Conservation (phyloP, 1,140 invertebrate species). For the Drosophila orena region DNA sequence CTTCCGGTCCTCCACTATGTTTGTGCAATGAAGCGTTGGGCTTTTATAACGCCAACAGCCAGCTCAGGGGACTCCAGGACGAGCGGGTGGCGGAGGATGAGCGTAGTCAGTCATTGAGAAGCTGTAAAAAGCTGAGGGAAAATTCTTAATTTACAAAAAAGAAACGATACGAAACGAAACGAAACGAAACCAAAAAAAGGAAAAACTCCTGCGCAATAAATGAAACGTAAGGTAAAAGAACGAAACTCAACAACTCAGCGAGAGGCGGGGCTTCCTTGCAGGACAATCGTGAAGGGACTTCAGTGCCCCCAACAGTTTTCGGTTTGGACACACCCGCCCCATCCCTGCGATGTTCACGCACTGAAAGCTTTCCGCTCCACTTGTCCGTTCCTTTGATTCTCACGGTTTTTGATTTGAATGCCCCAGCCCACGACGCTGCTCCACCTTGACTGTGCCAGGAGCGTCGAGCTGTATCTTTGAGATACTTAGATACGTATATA, state of each 20-base stretch:
- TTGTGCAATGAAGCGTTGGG: slow-evolving; percentile 80
- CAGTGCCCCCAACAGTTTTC: slow-evolving; percentile 46
- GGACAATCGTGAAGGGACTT: slow-evolving; percentile 61
- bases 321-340: slow-evolving; percentile 39
- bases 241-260: slow-evolving; percentile 64
- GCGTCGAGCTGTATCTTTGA: slow-evolving; percentile 56
- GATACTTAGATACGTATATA: slow-evolving; percentile 79
- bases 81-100: slow-evolving; percentile 9
- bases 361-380: slow-evolving; percentile 79
- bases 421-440: slow-evolving; percentile 23
- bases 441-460: slow-evolving; percentile 31
- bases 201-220: no score
- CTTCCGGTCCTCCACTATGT: slow-evolving; percentile 66
- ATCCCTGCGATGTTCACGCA: slow-evolving; percentile 44
- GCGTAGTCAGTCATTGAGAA: slow-evolving; percentile 61
- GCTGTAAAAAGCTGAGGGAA: slow-evolving; percentile 70
- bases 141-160: slow-evolving; percentile 75
- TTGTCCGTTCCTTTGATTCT: slow-evolving; percentile 79
- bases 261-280: slow-evolving; percentile 15
- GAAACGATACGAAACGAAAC: slow-evolving; percentile 60
- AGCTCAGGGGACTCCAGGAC: slow-evolving; percentile 57
- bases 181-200: slow-evolving; percentile 39
- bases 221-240: slow-evolving; percentile 31
- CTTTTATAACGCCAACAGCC: slow-evolving; percentile 80
- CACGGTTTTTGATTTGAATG: slow-evolving; percentile 80